Conservation (phyloP, 2,113 vertebrate species). For the Spermophilus dauricus region DNA sequence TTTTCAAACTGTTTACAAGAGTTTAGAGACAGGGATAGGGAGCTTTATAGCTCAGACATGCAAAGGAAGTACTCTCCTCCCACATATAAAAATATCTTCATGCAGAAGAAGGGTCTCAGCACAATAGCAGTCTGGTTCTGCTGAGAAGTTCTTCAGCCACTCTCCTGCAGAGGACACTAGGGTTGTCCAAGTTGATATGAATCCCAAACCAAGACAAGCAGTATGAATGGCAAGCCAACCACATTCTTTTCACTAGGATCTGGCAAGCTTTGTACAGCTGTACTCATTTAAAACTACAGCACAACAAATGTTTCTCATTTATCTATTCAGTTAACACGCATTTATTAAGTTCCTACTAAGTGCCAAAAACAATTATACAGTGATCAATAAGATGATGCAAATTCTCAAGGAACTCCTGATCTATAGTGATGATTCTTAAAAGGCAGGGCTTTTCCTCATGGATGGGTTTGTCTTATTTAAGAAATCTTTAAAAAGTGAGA, state of each 20-base stretch:
- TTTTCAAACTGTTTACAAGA: conserved; percentile 15
- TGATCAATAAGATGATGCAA: not conserved
- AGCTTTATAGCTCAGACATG: conserved; percentile 48
- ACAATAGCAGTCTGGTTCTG: not conserved
- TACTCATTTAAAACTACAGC: not conserved
- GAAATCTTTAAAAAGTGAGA: not conserved
- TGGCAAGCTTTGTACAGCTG: not conserved
- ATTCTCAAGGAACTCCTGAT: not conserved
- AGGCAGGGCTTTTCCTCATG: not conserved
- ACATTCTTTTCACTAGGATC: not conserved
- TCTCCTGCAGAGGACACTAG: not conserved
- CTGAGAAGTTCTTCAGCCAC: not conserved
- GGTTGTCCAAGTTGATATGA: not conserved
- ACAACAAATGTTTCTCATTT: not conserved
- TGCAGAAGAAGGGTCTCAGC: not conserved
- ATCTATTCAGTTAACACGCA: not conserved
- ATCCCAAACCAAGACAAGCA: not conserved
- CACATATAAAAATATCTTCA: conserved; percentile 60
- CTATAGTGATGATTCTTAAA: not conserved
- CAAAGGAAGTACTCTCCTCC: conserved; percentile 32
- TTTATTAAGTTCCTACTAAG: not conserved
- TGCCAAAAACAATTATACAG: not conserved
- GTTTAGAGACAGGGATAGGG: not conserved
- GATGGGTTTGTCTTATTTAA: not conserved
- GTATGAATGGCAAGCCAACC: not conserved